Percentiles rank a stretch among this genome's conserved stretches.
phyloP scores from a whole-genome alignment of 2,113 vertebrate genomes.

The Perca fluviatilis region DNA sequence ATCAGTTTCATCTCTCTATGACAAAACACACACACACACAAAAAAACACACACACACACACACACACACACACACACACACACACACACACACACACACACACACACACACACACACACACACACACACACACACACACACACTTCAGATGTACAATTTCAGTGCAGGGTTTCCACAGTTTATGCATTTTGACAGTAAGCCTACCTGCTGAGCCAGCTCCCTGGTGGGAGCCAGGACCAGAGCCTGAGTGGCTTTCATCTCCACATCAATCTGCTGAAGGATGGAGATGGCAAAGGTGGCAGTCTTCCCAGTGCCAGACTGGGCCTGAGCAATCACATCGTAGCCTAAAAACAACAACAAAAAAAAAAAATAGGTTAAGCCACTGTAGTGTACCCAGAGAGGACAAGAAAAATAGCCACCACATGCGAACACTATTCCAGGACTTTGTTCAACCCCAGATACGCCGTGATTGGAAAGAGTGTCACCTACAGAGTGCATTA shows the following conservation, averaged over 20 bases:
- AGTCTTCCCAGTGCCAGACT: constrained; percentile 99
- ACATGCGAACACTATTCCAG: no score
- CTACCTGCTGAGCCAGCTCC: constrained; percentile 99
- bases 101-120: no score
- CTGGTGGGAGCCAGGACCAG: constrained; percentile 98
- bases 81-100: no score
- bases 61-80: no score
- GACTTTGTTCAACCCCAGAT: no score
- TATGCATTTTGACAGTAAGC: not conserved
- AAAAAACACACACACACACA: no score
- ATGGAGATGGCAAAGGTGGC: constrained; percentile 99
- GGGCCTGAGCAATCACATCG: constrained; percentile 99
- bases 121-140: no score
- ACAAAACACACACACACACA: no score
- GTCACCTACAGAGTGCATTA: no score
- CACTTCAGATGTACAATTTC: not conserved
- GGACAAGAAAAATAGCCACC: no score
- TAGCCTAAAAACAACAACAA: constrained; percentile 82
- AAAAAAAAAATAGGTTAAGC: not conserved
- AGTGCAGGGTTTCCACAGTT: not conserved
- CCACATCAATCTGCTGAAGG: constrained; percentile 98
- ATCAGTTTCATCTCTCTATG: not conserved
- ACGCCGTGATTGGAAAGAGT: no score
- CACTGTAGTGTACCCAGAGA: not conserved
- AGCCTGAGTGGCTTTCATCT: constrained; percentile 96